phyloP scores from a whole-genome alignment of 2,113 vertebrate species.

The Nothocercus julius region DNA sequence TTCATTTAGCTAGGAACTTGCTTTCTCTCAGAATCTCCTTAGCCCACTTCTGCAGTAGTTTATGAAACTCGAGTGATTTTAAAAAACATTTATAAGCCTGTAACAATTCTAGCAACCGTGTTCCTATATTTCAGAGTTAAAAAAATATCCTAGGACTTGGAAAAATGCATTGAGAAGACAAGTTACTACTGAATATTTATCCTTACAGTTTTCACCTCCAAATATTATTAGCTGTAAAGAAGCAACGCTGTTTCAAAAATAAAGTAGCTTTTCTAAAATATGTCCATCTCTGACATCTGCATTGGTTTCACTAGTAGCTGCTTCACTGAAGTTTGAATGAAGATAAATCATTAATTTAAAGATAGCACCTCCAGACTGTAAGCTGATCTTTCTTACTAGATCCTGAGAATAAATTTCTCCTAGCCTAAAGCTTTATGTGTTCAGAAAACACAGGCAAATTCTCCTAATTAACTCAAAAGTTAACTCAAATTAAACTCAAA shows the following conservation, averaged over 20 bases:
- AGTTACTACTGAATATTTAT: neutral
- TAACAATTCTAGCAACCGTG: neutral
- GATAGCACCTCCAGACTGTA: neutral
- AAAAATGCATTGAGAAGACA: neutral
- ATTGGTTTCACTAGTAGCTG: neutral
- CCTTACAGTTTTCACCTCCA: neutral
- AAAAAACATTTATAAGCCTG: constrained; percentile 4
- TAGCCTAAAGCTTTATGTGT: neutral
- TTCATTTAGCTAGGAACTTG: neutral
- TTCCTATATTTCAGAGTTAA: neutral
- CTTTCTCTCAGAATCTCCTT: neutral
- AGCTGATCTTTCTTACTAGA: constrained; percentile 16
- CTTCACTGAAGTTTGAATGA: neutral
- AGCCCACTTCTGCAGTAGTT: neutral
- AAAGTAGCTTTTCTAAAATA: neutral
- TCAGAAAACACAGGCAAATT: neutral
- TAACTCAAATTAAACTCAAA: too few species aligned
- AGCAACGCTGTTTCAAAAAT: neutral
- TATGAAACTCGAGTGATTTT: neutral
- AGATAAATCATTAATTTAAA: neutral
- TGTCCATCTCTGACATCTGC: neutral
- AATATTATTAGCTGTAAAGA: neutral
- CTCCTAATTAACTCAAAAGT: neutral
- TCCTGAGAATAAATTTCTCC: constrained; percentile 38
- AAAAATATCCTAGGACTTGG: neutral